Percentiles rank a stretch among this genome's conserved stretches.
Conservation (phyloP, 1,140 invertebrate genomes). For the Listronotus oregonensis region DNA sequence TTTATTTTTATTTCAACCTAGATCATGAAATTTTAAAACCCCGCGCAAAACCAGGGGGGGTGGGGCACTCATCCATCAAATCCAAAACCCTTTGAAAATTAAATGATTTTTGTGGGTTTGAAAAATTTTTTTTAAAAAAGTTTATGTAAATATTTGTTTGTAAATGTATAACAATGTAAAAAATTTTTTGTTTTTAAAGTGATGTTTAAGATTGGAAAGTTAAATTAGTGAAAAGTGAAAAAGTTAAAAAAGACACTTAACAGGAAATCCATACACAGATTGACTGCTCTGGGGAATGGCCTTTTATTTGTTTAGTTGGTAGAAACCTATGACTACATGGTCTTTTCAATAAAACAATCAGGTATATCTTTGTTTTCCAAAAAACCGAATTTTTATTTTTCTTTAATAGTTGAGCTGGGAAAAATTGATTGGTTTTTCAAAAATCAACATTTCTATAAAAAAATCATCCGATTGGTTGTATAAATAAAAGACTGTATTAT, state of each 20-base stretch:
- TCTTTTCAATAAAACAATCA: too few relatives aligned
- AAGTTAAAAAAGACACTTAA: constrained; percentile 30
- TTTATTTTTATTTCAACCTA: too few relatives aligned
- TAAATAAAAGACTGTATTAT: constrained; percentile 57
- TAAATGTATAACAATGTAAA: constrained; percentile 44
- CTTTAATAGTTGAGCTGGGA: constrained; percentile 45
- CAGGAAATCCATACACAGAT: constrained; percentile 37
- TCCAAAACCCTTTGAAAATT: constrained; percentile 53
- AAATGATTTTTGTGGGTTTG: constrained; percentile 53
- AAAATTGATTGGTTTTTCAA: constrained; percentile 62
- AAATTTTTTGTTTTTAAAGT: constrained; percentile 40
- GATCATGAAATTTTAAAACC: neutral
- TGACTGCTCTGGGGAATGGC: constrained; percentile 51
- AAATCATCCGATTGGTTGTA: constrained; percentile 68
- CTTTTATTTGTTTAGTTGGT: constrained; percentile 29
- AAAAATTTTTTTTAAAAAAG: constrained; percentile 51
- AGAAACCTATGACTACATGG: neutral
- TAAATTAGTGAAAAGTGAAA: constrained; percentile 41
- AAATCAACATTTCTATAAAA: constrained; percentile 64
- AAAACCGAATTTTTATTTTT: neutral
- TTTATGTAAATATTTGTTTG: constrained; percentile 43
- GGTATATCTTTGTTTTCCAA: too few relatives aligned
- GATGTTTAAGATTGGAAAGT: constrained; percentile 38
- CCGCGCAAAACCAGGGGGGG: constrained; percentile 32
- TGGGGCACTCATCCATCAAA: constrained; percentile 44